These are phyloP conservation scores for Numenius phaeopus DNA, from an alignment of 2,797 vertebrate genomes.

Conservation along the genomic window DNA sequence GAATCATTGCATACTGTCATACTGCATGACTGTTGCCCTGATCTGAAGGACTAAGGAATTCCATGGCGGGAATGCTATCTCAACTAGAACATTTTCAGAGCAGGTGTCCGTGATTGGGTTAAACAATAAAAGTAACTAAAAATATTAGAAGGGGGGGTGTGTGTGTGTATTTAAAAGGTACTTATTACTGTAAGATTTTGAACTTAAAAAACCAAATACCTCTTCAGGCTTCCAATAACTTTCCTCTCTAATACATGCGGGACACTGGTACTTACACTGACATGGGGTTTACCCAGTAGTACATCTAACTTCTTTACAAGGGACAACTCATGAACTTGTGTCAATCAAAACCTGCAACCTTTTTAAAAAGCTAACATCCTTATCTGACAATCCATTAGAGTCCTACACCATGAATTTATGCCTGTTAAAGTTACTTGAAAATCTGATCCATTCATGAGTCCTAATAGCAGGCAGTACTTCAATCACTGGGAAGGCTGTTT, in stretches of 20 bases:
- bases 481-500: background rate
- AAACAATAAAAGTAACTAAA: background rate
- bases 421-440: background rate
- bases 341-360: background rate
- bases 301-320: background rate
- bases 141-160: background rate
- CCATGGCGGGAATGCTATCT: background rate
- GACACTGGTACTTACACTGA: background rate
- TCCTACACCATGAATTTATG: background rate
- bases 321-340: background rate
- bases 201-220: background rate
- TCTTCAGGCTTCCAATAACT: background rate
- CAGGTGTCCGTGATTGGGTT: background rate
- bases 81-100: background rate
- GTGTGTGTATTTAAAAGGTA: background rate
- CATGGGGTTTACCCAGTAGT: background rate
- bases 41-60: background rate
- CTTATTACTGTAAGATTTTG: background rate
- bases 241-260: background rate
- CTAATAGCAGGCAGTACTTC: background rate
- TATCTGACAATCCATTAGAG: background rate
- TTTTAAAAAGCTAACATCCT: background rate
- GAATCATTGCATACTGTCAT: rapidly evolving
- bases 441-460: background rate
- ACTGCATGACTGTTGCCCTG: background rate